Conservation (phyloP, 2,888 invertebrate species). For the Sinopyrophorus schimmeli region DNA sequence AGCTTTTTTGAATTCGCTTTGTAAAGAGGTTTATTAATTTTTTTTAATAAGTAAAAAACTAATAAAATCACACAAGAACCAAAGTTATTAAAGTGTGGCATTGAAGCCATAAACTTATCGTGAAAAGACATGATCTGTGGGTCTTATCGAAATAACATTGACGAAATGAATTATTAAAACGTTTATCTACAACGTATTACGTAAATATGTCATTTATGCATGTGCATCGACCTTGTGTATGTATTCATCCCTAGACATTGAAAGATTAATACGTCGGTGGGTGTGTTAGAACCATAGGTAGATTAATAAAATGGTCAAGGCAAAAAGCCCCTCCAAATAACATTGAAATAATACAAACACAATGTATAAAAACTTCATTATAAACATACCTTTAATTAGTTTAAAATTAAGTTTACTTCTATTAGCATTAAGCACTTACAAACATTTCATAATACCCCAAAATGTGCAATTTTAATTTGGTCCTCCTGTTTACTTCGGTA, state of each 20-base stretch:
- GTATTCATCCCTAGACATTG: conserved; percentile 44
- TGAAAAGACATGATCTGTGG: not conserved
- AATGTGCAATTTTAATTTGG: conserved; percentile 22
- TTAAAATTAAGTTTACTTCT: conserved; percentile 22
- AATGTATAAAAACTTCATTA: conserved; percentile 44
- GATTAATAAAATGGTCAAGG: conserved; percentile 46
- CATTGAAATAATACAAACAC: conserved; percentile 42
- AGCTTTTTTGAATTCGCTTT: too few relatives aligned
- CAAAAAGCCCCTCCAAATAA: conserved; percentile 41
- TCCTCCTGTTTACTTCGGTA: conserved; percentile 18
- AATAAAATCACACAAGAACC: too few relatives aligned
- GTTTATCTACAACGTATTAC: conserved; percentile 33
- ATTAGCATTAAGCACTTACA: conserved; percentile 8
- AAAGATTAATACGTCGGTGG: conserved; percentile 34
- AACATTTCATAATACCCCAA: conserved; percentile 8
- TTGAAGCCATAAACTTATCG: not conserved
- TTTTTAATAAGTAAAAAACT: too few relatives aligned
- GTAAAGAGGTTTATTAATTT: too few relatives aligned
- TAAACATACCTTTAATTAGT: conserved; percentile 39
- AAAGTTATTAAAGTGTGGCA: too few relatives aligned
- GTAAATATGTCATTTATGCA: conserved; percentile 45
- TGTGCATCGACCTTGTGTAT: conserved; percentile 46
- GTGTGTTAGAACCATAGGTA: conserved; percentile 30
- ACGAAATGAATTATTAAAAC: conserved; percentile 16
- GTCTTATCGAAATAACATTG: conserved; percentile 24